phyloP scores from a whole-genome alignment of 2,888 invertebrate species.

The Cantharis nigra region DNA sequence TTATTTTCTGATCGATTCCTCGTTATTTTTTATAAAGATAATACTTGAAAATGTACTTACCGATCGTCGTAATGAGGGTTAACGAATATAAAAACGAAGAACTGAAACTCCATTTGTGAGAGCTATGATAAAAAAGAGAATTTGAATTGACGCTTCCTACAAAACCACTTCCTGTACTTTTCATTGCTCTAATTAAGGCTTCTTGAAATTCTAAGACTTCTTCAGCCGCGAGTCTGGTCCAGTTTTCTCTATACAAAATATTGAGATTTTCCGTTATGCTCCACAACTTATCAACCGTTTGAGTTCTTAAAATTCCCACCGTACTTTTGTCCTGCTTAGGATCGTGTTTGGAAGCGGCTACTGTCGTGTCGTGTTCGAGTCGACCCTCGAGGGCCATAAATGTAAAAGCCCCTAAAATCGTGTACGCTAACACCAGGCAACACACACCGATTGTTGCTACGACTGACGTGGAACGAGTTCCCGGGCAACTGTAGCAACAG shows the following conservation, averaged over 20 bases:
- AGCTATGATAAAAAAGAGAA: slow-evolving; percentile 46
- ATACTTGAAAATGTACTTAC: slow-evolving; percentile 61
- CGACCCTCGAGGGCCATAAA: slow-evolving; percentile 83
- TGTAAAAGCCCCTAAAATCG: slow-evolving; percentile 88
- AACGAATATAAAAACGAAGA: slow-evolving; percentile 91
- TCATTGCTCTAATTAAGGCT: slow-evolving; percentile 59
- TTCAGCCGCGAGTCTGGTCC: slow-evolving; percentile 86
- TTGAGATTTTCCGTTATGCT: slow-evolving; percentile 86
- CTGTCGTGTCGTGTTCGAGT: slow-evolving; percentile 61
- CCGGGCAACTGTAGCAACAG: slow-evolving; percentile 63
- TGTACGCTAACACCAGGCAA: slow-evolving; percentile 86
- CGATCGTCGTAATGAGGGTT: slow-evolving; percentile 92
- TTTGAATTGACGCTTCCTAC: slow-evolving; percentile 55
- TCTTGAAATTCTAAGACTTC: slow-evolving; percentile 86
- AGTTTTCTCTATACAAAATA: slow-evolving; percentile 88
- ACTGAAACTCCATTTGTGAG: slow-evolving; percentile 87
- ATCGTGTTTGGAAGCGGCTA: slow-evolving; percentile 68
- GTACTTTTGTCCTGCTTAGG: slow-evolving; percentile 52
- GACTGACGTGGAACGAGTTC: slow-evolving; percentile 62
- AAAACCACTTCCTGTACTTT: slow-evolving; percentile 38
- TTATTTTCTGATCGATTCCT: background rate
- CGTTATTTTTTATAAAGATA: background rate
- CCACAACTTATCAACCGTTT: slow-evolving; percentile 82
- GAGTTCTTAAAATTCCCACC: slow-evolving; percentile 61
- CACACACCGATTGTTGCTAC: slow-evolving; percentile 83